Evolutionary conservation across 2,888 invertebrate species (phyloP), one percentile per base, ranked within the genome.

Genomic region (Piscicola geometra): DNA sequence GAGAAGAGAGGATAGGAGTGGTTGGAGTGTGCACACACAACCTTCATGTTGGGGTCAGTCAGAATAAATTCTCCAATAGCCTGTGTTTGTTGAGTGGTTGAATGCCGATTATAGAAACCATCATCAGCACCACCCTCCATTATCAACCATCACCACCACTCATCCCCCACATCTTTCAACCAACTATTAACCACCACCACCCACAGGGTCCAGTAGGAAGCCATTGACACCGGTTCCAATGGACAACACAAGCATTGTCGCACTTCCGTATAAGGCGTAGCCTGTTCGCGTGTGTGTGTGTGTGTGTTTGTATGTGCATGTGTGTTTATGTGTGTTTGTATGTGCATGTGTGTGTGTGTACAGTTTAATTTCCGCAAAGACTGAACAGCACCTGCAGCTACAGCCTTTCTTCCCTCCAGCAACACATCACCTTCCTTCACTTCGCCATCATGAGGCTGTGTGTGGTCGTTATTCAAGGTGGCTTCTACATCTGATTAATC

Each of bases 261-360:
- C 97, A 52, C 95, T 95, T 33, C 98, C 98, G 84, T 98, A 98
- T 0, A 98, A 88, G 0, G 95, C 94, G 84, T 98, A 98, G 0
- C 97, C 60, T 56, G 60, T 9, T 3, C 15, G 15, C 15, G 15
- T 41, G 15, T 41, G 15, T 41, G 15, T 41, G 15, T 41, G 15
- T 41, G 15, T 41, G 15, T 41, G 15, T 41, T 9, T 41, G 15
- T 41, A 41, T 41, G 15, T 41, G 15, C 15, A 41, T 41, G 15
- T 41, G 15, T 41, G 15, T 41, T 9, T 41, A 41, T 41, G 15
- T 41, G 15, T 41, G 15, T 41, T 9, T 41, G 15, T 41, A 41
- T 41, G 15, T 15, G 41, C 9, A 15, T 41, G 41, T 41, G 41
- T 41, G 41, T 41, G 41, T 41, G 41, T 41, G 41, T 41, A 41